phyloP scores from a whole-genome alignment of 2,888 invertebrate species.

The Steinernema carpocapsae region DNA sequence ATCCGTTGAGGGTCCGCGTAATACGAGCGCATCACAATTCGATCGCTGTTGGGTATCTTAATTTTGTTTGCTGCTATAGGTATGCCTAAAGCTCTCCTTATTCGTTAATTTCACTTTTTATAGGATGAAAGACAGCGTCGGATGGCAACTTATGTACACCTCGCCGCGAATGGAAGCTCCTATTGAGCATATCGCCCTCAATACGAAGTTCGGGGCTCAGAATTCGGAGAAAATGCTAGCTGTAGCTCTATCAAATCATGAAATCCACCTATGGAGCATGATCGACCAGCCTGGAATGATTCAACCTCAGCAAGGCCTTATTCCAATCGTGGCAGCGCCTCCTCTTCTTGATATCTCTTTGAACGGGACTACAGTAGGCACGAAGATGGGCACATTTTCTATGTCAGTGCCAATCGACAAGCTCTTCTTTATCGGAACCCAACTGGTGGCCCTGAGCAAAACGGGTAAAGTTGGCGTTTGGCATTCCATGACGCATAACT shows the following conservation, averaged over 20 bases:
- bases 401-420: slow-evolving; percentile 84
- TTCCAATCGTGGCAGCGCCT: slow-evolving; percentile 13
- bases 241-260: slow-evolving; percentile 57
- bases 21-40: slow-evolving; percentile 96
- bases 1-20: slow-evolving; percentile 85
- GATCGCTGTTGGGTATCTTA: slow-evolving; percentile 93
- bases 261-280: slow-evolving; percentile 69
- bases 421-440: slow-evolving; percentile 94
- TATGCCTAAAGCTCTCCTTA: slow-evolving; percentile 69
- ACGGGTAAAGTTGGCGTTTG: slow-evolving; percentile 96
- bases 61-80: slow-evolving; percentile 93
- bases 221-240: slow-evolving; percentile 62
- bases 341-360: neutral
- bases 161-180: slow-evolving; percentile 87
- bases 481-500: slow-evolving; percentile 98
- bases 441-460: slow-evolving; percentile 90
- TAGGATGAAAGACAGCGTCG: slow-evolving; percentile 90
- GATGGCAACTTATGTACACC: slow-evolving; percentile 93
- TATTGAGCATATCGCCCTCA: slow-evolving; percentile 90
- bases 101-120: slow-evolving; percentile 42
- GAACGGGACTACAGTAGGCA: slow-evolving; percentile 70
- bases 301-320: neutral
- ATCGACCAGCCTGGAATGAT: slow-evolving; percentile 74
- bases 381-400: slow-evolving; percentile 53
- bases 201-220: slow-evolving; percentile 73